phyloP scores from a whole-genome alignment of 2,113 vertebrate genomes.

The Aviceda subcristata region DNA sequence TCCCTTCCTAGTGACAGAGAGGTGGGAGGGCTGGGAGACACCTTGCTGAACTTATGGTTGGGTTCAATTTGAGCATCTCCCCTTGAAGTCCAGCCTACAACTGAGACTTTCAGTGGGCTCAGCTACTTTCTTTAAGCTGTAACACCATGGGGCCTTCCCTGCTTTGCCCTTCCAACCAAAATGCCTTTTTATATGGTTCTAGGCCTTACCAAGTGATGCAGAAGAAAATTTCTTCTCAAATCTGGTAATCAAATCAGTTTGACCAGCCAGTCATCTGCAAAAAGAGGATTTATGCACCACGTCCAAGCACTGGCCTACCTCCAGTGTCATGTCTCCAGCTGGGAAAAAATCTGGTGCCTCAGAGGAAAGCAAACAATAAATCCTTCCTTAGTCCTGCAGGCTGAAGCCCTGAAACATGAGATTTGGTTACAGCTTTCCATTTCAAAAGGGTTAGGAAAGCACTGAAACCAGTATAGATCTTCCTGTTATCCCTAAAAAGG shows the following conservation, averaged over 20 bases:
- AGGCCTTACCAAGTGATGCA: not conserved
- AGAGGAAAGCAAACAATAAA: slow-evolving; percentile 52
- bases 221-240: not conserved
- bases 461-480: not conserved
- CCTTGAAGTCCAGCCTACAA: not conserved
- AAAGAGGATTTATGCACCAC: not conserved
- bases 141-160: fast-evolving
- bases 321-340: slow-evolving; percentile 41
- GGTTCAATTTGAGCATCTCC: not conserved
- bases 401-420: slow-evolving; percentile 31
- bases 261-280: slow-evolving; percentile 13
- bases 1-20: not conserved
- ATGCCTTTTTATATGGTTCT: not conserved
- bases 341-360: slow-evolving; percentile 35
- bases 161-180: not conserved
- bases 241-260: slow-evolving; percentile 46
- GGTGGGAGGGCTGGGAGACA: not conserved
- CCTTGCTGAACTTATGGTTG: not conserved
- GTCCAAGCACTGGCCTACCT: slow-evolving; percentile 12
- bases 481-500: not conserved
- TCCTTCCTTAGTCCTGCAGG: slow-evolving; percentile 3
- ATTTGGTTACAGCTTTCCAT: slow-evolving; percentile 1
- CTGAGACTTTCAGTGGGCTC: not conserved
- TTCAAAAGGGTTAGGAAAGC: not conserved
- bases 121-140: not conserved